A percentile compares a stretch with the other conserved stretches of the same genome.
These are phyloP conservation scores for Canis aureus DNA, from an alignment of 2,113 vertebrate species.

Conservation along the genomic window DNA sequence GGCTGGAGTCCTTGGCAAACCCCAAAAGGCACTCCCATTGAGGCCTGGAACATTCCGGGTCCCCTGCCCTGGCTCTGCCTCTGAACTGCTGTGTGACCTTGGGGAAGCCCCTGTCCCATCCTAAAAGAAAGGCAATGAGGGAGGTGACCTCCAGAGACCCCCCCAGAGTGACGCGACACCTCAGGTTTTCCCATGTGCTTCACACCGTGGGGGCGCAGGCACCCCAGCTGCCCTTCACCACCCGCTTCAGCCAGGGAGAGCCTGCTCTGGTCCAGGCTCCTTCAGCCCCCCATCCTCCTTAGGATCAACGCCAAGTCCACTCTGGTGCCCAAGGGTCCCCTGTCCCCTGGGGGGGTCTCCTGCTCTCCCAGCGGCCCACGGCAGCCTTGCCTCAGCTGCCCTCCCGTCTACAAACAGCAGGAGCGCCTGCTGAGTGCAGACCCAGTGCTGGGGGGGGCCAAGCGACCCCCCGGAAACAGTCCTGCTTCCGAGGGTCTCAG, in stretches of 20 bases:
- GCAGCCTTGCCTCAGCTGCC: too few species aligned
- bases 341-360: background rate
- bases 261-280: background rate
- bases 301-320: background rate
- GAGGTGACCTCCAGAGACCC: background rate
- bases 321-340: background rate
- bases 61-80: background rate
- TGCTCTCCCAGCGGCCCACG: background rate
- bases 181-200: background rate
- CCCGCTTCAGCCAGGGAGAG: background rate
- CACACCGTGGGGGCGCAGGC: fast-evolving
- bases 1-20: too few species aligned
- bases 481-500: background rate
- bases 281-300: background rate
- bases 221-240: background rate
- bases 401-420: background rate
- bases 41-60: background rate
- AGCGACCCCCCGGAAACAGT: background rate
- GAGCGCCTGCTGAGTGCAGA: background rate
- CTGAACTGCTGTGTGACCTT: background rate
- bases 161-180: fast-evolving
- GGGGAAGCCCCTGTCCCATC: background rate
- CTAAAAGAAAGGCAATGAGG: too few species aligned
- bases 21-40: background rate
- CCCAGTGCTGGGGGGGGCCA: background rate